These are phyloP conservation scores for Archegozetes longisetosus DNA, from an alignment of 1,140 invertebrate genomes.

Conservation along the genomic window DNA sequence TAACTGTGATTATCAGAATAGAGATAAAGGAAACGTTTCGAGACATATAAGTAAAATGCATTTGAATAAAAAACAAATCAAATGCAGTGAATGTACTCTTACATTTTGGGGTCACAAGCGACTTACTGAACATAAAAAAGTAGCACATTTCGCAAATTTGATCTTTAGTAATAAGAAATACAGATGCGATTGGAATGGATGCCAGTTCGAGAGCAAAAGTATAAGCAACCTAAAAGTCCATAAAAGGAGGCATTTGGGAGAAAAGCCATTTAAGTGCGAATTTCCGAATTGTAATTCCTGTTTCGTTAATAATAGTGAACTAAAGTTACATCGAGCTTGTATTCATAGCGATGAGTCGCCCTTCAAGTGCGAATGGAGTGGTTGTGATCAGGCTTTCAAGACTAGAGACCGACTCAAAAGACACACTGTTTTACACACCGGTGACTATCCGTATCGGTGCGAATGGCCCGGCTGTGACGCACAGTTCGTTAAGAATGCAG, in stretches of 20 bases:
- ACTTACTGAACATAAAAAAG: not conserved
- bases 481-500: not conserved
- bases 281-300: not conserved
- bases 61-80: not conserved
- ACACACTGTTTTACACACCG: not conserved
- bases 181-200: not conserved
- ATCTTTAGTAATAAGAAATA: not conserved
- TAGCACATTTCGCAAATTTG: not conserved
- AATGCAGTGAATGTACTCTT: not conserved
- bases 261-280: not conserved
- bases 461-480: constrained; percentile 1
- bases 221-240: not conserved
- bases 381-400: not conserved
- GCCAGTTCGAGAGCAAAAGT: not conserved
- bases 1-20: not conserved
- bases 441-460: not conserved
- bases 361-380: not conserved
- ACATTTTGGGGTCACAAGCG: not conserved
- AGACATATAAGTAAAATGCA: not conserved
- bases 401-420: not conserved
- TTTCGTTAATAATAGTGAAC: not conserved
- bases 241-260: too few relatives aligned
- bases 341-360: not conserved
- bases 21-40: not conserved
- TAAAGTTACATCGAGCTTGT: not conserved